Percentiles rank a stretch among this genome's conserved stretches.
Conservation (phyloP, 2,888 invertebrate species). For the Drosophila paucipuncta region DNA sequence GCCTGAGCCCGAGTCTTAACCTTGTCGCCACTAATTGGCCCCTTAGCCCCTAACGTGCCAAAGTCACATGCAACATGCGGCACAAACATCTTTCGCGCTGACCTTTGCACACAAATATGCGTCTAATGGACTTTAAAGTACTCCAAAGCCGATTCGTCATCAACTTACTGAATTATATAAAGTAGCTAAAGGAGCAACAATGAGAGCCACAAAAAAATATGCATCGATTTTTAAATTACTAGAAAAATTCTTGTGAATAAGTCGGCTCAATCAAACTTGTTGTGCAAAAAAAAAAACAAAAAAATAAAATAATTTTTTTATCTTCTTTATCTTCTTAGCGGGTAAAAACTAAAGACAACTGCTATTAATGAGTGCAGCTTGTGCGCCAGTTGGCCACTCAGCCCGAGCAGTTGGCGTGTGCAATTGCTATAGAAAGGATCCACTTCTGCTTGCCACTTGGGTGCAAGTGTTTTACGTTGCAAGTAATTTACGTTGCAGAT, state of each 20-base stretch:
- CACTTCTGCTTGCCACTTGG: slow-evolving; percentile 21
- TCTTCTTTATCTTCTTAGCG: slow-evolving; percentile 18
- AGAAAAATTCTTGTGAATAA: background rate
- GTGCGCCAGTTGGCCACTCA: slow-evolving; percentile 21
- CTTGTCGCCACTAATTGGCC: slow-evolving; percentile 76
- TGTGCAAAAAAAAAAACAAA: too few species aligned
- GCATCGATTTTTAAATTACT: slow-evolving; percentile 31
- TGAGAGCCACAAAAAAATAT: slow-evolving; percentile 32
- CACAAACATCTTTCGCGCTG: slow-evolving; percentile 47
- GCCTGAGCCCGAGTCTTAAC: slow-evolving; percentile 62
- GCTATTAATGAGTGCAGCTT: slow-evolving; percentile 74
- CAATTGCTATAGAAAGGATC: slow-evolving; percentile 4
- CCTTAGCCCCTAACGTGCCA: slow-evolving; percentile 55
- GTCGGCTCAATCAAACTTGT: background rate
- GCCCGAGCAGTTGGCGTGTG: background rate
- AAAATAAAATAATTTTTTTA: too few species aligned
- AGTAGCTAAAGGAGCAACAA: background rate
- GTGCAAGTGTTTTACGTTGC: slow-evolving; percentile 23
- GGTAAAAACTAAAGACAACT: slow-evolving; percentile 71
- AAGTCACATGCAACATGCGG: slow-evolving; percentile 74
- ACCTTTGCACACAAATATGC: slow-evolving; percentile 61
- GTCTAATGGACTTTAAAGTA: slow-evolving; percentile 58
- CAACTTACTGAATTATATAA: background rate
- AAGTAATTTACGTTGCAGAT: slow-evolving; percentile 49
- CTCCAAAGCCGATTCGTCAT: slow-evolving; percentile 15